These are phyloP conservation scores for Callipepla californica DNA, from an alignment of 2,113 vertebrate species.

Conservation along the genomic window DNA sequence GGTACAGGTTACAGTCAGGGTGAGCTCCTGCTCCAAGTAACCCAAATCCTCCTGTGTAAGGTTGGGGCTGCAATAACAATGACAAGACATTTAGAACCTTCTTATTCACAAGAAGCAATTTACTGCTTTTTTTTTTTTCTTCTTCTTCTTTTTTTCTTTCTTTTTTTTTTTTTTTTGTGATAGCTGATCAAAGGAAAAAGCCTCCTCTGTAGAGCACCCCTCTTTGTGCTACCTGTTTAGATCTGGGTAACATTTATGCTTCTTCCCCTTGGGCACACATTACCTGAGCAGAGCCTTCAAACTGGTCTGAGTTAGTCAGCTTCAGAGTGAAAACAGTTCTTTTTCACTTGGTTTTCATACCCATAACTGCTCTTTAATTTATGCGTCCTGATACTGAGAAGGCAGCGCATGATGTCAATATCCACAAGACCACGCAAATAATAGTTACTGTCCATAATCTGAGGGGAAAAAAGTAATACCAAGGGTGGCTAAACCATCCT, in stretches of 20 bases:
- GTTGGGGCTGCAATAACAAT: background rate
- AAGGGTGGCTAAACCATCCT: background rate
- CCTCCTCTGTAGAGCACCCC: background rate
- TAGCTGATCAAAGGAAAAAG: background rate
- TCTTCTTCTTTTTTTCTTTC: background rate
- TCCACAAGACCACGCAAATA: background rate
- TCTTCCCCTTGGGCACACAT: background rate
- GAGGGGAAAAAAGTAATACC: background rate
- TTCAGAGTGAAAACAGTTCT: background rate
- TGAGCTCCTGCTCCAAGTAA: background rate
- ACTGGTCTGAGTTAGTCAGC: background rate
- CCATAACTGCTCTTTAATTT: background rate
- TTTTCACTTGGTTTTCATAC: background rate
- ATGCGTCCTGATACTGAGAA: background rate
- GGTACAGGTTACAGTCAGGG: accelerated
- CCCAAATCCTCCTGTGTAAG: background rate
- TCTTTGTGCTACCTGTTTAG: background rate
- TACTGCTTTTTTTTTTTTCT: background rate
- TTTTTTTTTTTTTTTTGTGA: background rate
- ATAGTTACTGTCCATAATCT: background rate
- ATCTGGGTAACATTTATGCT: background rate
- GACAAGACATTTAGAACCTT: background rate
- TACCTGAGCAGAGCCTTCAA: background rate
- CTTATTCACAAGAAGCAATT: background rate
- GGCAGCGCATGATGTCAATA: background rate